Conservation (phyloP, 2,797 vertebrate species). For the Austrolebias charrua region DNA sequence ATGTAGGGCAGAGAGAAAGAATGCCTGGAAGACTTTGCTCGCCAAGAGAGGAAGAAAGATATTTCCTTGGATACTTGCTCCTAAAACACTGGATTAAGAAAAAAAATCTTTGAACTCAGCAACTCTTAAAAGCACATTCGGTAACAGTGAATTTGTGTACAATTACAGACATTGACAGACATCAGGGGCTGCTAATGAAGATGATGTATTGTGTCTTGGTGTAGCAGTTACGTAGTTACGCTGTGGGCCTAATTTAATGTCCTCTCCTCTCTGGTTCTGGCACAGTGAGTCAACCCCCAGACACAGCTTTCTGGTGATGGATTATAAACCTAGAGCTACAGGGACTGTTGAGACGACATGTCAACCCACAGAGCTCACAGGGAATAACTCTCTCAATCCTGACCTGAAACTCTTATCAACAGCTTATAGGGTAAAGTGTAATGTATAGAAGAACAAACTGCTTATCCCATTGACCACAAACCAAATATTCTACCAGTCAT, state of each 20-base stretch:
- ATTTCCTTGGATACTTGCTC: constrained; percentile 49
- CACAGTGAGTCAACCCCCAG: constrained; percentile 61
- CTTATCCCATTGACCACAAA: no score
- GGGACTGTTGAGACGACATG: constrained; percentile 53
- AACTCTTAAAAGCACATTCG: not conserved
- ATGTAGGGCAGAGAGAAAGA: constrained; percentile 63
- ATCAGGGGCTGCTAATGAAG: constrained; percentile 35
- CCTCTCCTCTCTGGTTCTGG: constrained; percentile 48
- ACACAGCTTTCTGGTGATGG: constrained; percentile 65
- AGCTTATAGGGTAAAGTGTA: constrained; percentile 17
- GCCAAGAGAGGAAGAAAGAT: constrained; percentile 51
- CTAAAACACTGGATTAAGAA: not conserved
- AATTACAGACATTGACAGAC: not conserved
- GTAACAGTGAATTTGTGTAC: not conserved
- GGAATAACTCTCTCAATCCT: constrained; percentile 57
- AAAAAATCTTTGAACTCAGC: not conserved
- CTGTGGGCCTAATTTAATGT: constrained; percentile 59
- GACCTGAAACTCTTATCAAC: constrained; percentile 44
- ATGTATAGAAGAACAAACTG: not conserved
- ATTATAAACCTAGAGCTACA: constrained; percentile 72
- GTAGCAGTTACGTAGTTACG: constrained; percentile 51
- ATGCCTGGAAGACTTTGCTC: constrained; percentile 62
- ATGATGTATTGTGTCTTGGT: constrained; percentile 52
- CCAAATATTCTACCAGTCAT: no score
- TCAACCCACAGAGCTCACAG: constrained; percentile 48